Percentiles rank a stretch among this genome's conserved stretches.
These are phyloP conservation scores for Noctua pronuba DNA, from an alignment of 2,888 invertebrate species.

Conservation along the genomic window DNA sequence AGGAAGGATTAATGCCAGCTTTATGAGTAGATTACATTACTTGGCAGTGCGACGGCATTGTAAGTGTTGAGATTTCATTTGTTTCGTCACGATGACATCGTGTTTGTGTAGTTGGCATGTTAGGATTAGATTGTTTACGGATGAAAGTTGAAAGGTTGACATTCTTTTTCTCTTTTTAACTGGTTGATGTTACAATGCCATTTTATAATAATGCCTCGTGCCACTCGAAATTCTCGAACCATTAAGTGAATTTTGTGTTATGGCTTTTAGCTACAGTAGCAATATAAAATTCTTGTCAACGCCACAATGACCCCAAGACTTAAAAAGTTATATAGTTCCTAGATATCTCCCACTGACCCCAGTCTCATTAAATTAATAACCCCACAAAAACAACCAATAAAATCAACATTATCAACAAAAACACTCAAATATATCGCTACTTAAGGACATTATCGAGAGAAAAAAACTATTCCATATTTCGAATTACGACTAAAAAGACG, in stretches of 20 bases:
- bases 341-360: neutral
- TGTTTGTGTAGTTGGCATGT: conserved; percentile 51
- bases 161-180: neutral
- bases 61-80: conserved; percentile 82
- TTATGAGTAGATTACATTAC: conserved; percentile 89
- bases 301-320: neutral
- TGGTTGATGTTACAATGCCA: too few species aligned
- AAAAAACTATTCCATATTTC: conserved; percentile 78
- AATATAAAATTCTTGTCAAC: too few species aligned
- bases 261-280: neutral
- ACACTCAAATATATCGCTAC: conserved; percentile 53
- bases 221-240: neutral
- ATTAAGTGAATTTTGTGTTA: neutral
- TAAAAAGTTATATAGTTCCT: neutral
- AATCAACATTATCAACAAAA: conserved; percentile 53
- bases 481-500: conserved; percentile 72
- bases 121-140: conserved; percentile 38
- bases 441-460: conserved; percentile 56
- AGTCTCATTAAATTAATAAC: conserved; percentile 28
- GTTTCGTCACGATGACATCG: conserved; percentile 61
- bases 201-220: neutral
- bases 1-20: conserved; percentile 88
- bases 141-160: neutral
- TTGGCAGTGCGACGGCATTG: conserved; percentile 77
- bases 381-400: conserved; percentile 30